phyloP scores from a whole-genome alignment of 2,888 invertebrate genomes.

The Cerastoderma edule region DNA sequence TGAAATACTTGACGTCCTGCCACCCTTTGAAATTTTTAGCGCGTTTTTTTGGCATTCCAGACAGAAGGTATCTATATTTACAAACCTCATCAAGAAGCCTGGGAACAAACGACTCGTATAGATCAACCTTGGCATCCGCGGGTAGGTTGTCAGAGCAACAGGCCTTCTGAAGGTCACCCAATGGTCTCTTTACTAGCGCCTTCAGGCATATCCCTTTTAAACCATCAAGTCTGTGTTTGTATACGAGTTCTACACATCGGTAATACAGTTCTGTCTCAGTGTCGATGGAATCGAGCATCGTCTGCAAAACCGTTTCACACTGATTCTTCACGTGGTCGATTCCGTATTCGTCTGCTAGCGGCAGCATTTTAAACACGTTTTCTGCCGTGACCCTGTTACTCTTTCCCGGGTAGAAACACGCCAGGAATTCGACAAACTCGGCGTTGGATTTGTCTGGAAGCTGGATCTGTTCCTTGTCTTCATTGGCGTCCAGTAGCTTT shows the following conservation, averaged over 20 bases:
- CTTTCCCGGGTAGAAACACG: slow-evolving; percentile 13
- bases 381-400: background rate
- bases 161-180: background rate
- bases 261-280: background rate
- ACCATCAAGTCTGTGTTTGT: background rate
- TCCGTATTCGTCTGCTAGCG: slow-evolving; percentile 4
- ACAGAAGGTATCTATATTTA: background rate
- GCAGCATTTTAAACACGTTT: slow-evolving; percentile 13
- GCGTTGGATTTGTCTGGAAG: background rate
- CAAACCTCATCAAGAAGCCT: background rate
- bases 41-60: background rate
- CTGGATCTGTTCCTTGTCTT: background rate
- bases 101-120: background rate
- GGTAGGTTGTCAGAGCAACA: background rate
- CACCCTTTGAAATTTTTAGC: background rate
- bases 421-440: slow-evolving; percentile 10
- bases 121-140: background rate
- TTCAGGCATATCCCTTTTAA: background rate
- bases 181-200: background rate
- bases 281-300: background rate
- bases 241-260: background rate
- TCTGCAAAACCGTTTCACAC: background rate
- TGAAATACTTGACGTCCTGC: background rate
- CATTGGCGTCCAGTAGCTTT: slow-evolving; percentile 1
- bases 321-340: slow-evolving; percentile 2